Conservation (phyloP, 2,888 invertebrate species). For the Ametastegia equiseti region DNA sequence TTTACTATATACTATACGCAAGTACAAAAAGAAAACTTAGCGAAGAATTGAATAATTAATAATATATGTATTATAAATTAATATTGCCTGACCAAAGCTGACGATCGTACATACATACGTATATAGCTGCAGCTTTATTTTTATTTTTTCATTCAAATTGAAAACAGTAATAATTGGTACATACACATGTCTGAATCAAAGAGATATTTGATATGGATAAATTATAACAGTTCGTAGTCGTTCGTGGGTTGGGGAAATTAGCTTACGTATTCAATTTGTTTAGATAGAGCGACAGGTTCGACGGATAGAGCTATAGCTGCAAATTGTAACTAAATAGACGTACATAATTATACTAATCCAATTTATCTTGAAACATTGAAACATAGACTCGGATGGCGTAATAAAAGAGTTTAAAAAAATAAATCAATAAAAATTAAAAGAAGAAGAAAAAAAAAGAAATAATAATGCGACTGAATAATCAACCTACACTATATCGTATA, state of each 20-base stretch:
- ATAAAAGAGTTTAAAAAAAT: background rate
- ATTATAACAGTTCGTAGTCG: too few relatives aligned
- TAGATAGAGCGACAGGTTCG: background rate
- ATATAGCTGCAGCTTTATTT: background rate
- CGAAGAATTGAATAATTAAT: background rate
- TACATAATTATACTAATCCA: background rate
- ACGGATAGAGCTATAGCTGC: background rate
- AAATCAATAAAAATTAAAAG: background rate
- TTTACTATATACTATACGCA: too few relatives aligned
- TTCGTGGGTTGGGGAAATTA: background rate
- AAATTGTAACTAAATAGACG: background rate
- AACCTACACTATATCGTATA: constrained; percentile 56
- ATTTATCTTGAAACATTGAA: constrained; percentile 41
- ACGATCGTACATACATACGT: too few relatives aligned
- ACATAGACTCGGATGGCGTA: constrained; percentile 44
- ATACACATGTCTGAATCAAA: too few relatives aligned
- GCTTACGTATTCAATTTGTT: background rate
- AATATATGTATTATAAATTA: background rate
- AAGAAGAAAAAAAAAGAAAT: background rate
- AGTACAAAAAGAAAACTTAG: too few relatives aligned
- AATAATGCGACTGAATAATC: constrained; percentile 66
- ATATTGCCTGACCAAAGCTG: background rate
- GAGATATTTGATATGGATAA: too few relatives aligned
- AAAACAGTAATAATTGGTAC: background rate
- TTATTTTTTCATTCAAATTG: background rate